Evolutionary conservation across 2,797 vertebrate genomes (phyloP), one percentile per base, ranked within the genome.

Genomic region (Pseudochaenichthys georgianus): DNA sequence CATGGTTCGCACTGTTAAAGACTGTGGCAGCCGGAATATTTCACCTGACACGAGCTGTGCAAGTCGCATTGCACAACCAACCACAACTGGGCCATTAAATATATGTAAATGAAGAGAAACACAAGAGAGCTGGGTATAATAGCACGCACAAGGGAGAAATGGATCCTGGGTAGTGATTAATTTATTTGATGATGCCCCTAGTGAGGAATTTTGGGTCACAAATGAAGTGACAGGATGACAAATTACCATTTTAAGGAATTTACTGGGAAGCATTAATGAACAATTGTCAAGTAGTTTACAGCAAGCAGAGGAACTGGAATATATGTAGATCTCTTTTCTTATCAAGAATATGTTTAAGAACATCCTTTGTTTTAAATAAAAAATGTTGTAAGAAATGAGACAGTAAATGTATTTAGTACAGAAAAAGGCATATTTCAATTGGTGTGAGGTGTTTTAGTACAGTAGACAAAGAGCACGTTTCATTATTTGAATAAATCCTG

Each of bases 181-280:
- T 99, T 99, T 98, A 99, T 99, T 99, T 99, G 98, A 99, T 99
- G 97, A 99, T 98, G 97, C 97, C 98, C 98, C 98, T 97, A 97
- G 98, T 99, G 98, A 99, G 97, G 97, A 98, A 99, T 99, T 99
- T 99, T 99, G 97, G 98, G 97, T 99, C 98, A 99, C 98, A 99
- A 99, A 99, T 99, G 97, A 99, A 99, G 97, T 99, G 98, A 98
- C 98, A 99, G 97, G 96, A 99, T 98, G 98, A 99, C 97, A 99
- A 99, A 99, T 99, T 96, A 98, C 97, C 97, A 99, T 99, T 99
- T 99, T 99, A 99, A 98, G 97, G 96, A 98, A 99, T 99, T 99
- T 99, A 99, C 98, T 98, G 96, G 97, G 97, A 98, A 98, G 99
- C 97, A 98, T 99, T 99, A 99, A 98, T 96, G 97, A 99, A 98